A percentile compares a stretch with the other conserved stretches of the same genome.
Conservation (phyloP, 2,888 invertebrate species). For the Lasioglossum leucozonium region DNA sequence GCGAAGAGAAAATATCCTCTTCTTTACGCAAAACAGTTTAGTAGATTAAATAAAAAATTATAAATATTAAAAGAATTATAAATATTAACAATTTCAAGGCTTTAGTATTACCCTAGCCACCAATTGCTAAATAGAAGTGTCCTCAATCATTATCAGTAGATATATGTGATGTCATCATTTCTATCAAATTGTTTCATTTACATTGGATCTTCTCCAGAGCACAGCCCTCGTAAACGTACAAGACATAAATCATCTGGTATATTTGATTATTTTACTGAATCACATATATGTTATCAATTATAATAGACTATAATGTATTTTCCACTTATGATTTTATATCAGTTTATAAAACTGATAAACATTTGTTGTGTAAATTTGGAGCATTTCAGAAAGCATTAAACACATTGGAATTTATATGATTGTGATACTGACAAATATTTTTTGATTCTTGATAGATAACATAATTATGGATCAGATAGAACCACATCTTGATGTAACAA, state of each 20-base stretch:
- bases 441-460: constrained; percentile 29
- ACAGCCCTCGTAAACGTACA: constrained; percentile 4
- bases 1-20: not conserved
- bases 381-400: not conserved
- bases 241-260: constrained; percentile 6
- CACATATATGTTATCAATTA: not conserved
- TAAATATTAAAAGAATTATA: too few species aligned
- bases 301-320: constrained; percentile 3
- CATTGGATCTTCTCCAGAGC: constrained; percentile 9
- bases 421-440: not conserved
- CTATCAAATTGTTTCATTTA: constrained; percentile 34
- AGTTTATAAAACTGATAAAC: not conserved
- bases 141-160: constrained; percentile 58
- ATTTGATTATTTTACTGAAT: constrained; percentile 20
- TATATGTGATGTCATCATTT: constrained; percentile 22
- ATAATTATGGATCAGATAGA: constrained; percentile 71
- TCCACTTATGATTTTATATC: not conserved
- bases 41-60: too few species aligned
- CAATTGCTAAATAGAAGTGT: constrained; percentile 16
- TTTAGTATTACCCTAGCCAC: constrained; percentile 26
- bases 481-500: constrained; percentile 86
- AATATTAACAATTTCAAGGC: constrained; percentile 48
- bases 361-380: not conserved
- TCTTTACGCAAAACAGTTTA: not conserved
- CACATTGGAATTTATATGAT: not conserved